Conservation (phyloP, 2,888 invertebrate species). For the Lochmaea crataegi region DNA sequence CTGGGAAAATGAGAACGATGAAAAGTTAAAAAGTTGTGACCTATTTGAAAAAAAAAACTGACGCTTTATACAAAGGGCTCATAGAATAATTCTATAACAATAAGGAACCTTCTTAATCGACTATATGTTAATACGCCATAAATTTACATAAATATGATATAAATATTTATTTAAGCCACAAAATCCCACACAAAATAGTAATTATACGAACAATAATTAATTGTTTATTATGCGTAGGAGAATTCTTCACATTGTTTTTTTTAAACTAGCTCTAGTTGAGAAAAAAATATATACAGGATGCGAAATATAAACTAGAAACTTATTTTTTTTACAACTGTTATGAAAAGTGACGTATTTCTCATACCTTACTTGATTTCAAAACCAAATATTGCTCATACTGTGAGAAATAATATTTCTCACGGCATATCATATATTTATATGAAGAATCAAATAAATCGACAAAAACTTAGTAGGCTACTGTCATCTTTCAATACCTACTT, state of each 20-base stretch:
- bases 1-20: not conserved
- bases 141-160: not conserved
- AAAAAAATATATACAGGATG: not conserved
- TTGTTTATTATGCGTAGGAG: not conserved
- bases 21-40: not conserved
- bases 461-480: too few species aligned
- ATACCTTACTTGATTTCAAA: too few species aligned
- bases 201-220: not conserved
- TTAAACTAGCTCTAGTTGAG: not conserved
- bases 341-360: too few species aligned
- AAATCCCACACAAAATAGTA: not conserved
- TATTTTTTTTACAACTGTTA: too few species aligned
- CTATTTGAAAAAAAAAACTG: too few species aligned
- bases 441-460: too few species aligned
- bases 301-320: too few species aligned
- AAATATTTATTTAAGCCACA: not conserved
- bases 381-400: too few species aligned
- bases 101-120: not conserved
- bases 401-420: too few species aligned
- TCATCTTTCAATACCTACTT: too few species aligned
- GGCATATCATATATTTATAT: too few species aligned
- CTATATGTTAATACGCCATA: not conserved
- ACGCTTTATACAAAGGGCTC: too few species aligned
- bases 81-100: not conserved
- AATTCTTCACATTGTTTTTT: not conserved